These are phyloP conservation scores for Timandra comae DNA, from an alignment of 2,888 invertebrate genomes.

Conservation along the genomic window DNA sequence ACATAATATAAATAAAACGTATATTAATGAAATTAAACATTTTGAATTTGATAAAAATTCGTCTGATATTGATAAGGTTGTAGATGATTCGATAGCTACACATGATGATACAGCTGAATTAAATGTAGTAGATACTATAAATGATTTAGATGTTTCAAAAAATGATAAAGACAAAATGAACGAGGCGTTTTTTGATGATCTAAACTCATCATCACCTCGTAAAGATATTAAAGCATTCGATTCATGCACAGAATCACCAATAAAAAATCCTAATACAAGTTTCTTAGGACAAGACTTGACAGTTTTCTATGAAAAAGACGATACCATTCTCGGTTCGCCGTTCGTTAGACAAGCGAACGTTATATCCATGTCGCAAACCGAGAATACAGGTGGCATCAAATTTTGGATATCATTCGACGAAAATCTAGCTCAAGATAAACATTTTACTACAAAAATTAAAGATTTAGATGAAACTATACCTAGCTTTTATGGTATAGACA, in stretches of 20 bases:
- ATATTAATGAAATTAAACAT: no score
- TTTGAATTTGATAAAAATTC: no score
- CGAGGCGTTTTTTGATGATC: slow-evolving; percentile 51
- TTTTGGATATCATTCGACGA: slow-evolving; percentile 70
- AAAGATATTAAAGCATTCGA: slow-evolving; percentile 34
- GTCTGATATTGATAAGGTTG: no score
- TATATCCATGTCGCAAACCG: slow-evolving; percentile 59
- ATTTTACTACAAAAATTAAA: slow-evolving; percentile 16
- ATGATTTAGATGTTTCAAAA: no score
- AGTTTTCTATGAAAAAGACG: slow-evolving; percentile 41
- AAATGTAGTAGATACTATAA: no score
- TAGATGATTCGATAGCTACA: no score
- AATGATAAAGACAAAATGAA: slow-evolving; percentile 37
- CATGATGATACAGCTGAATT: no score
- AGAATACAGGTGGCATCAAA: slow-evolving; percentile 57
- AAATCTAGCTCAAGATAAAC: slow-evolving; percentile 20
- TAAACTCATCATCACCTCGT: slow-evolving; percentile 41
- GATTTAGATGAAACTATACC: slow-evolving; percentile 43
- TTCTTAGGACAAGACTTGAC: slow-evolving; percentile 26
- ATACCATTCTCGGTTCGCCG: slow-evolving; percentile 45
- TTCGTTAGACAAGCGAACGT: slow-evolving; percentile 48
- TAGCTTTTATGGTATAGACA: slow-evolving; percentile 42
- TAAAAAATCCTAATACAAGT: slow-evolving; percentile 21
- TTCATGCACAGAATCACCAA: slow-evolving; percentile 46
- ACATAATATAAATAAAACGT: no score